Conservation (phyloP, 1,140 invertebrate genomes). For the Gryon sp. region DNA sequence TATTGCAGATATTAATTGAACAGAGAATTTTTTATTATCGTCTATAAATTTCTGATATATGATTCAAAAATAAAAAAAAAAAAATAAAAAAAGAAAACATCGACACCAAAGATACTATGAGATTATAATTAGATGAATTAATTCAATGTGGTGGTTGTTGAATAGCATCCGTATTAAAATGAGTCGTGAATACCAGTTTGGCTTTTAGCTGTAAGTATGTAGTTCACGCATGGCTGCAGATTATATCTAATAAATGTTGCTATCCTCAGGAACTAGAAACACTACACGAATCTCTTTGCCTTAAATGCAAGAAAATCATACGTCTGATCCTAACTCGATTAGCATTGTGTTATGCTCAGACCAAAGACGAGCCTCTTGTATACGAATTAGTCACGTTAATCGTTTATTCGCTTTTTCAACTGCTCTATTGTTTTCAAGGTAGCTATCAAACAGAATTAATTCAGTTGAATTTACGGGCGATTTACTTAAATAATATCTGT, state of each 20-base stretch:
- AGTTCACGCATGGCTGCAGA: slow-evolving; percentile 54
- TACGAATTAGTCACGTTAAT: slow-evolving; percentile 8
- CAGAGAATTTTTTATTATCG: slow-evolving; percentile 1
- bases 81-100: slow-evolving; percentile 27
- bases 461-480: no score
- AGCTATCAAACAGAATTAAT: background rate
- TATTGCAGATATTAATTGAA: no score
- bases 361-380: background rate
- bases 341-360: slow-evolving; percentile 40
- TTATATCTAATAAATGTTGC: slow-evolving; percentile 61
- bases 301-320: slow-evolving; percentile 62
- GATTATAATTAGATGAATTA: slow-evolving; percentile 58
- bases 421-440: background rate
- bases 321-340: slow-evolving; percentile 56
- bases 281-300: slow-evolving; percentile 38
- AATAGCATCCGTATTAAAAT: slow-evolving; percentile 49
- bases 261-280: slow-evolving; percentile 49
- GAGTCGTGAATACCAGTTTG: slow-evolving; percentile 58
- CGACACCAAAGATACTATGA: slow-evolving; percentile 11
- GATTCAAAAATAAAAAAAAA: no score
- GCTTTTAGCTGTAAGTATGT: slow-evolving; percentile 31
- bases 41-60: background rate
- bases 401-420: background rate
- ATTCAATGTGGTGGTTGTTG: slow-evolving; percentile 32
- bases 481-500: no score